Evolutionary conservation across 2,888 invertebrate species (phyloP), one percentile per base, ranked within the genome.

Genomic region (Drosophila anomalipes): DNA sequence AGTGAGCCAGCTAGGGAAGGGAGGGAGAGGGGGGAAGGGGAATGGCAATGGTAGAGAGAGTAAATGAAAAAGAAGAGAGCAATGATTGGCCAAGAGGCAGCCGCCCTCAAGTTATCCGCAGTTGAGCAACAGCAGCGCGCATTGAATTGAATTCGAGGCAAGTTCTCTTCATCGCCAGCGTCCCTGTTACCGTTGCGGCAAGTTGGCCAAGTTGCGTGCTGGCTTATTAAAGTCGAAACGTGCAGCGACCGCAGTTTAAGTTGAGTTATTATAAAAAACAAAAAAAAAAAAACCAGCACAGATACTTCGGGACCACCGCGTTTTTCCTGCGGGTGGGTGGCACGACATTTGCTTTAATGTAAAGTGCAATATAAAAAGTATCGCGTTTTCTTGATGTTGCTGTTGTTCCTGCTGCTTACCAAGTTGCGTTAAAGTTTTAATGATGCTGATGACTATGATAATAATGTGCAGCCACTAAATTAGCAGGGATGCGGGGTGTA

Each of bases 381-480:
- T 90, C 89, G 85, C 72, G 61, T 74, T 74, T 79, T 61, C 53
- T 85, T 52, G 70, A 53, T 63, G 35, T 32, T 59, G 52, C 56
- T 62, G 62, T 41, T 65, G 59, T 41, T 59, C 60, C 33, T 54
- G 37, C 54, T 83, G 81, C 82, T 77, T 74, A 83, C 74, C 85
- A 89, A 90, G 70, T 86, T 90, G 79, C 87, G 80, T 89, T 79
- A 86, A 88, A 88, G 82, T 88, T 88, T 88, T 88, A 88, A 88
- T 88, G 88, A 88, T 91, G 91, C 89, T 90, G 88, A 91, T 88
- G 91, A 88, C 90, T 86, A 85, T 83, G 91, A 88, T 88, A 91
- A 88, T 91, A 91, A 83, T 88, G 91, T 81, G 90, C 77, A 82
- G 85, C 88, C 90, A 91, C 90, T 89, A 89, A 87, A 87, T 87